Base-by-base conservation (phyloP, 2,113 vertebrate genomes). In the Megaceryle torquata region DNA sequence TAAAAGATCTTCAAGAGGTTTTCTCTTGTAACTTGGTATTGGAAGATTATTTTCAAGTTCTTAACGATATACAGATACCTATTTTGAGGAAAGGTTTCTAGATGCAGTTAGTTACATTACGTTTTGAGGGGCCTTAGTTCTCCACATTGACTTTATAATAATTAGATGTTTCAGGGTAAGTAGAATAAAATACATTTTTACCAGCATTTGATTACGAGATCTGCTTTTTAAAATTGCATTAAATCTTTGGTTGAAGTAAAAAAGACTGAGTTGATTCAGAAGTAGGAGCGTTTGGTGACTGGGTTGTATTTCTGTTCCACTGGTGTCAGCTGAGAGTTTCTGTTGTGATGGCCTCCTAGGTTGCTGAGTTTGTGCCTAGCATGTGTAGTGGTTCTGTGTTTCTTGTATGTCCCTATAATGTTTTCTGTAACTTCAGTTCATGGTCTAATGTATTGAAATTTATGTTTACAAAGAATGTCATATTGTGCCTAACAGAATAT, bases 401-500 rank as follows among this genome's bases (percentile, higher is more conserved):
- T 91, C 71, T 64, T 68, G 43, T 17, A 33, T 53, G 16, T 57
- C 86, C 8, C 5, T 72, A n/a, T 63, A 17, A 44, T 84, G 33
- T 80, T 89, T 91, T 89, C 54, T 88, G 29, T 90, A 89, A 75
- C 65, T 80, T 96, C 56, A 53, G 59, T 69, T 93, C 0, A 7
- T 76, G 37, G 26, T 96, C 78, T 96, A 26, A 93, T 50, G 83
- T 83, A 78, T 76, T 3, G 5, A 74, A 75, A 50, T 78, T 91
- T 71, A 78, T 82, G 94, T 96, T 96, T 96, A 97, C 96, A 96
- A 54, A 87, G 67, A 95, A 82, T 90, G 57, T 96, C 63, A 57
- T 96, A 48, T 82, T 93, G 96, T 96, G 97, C 95, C 96, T 97
- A 96, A 97, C 60, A 82, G 81, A 89, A 10, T 76, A 50, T 82